phyloP scores from a whole-genome alignment of 2,113 vertebrate genomes.

The Myiozetetes cayanensis region DNA sequence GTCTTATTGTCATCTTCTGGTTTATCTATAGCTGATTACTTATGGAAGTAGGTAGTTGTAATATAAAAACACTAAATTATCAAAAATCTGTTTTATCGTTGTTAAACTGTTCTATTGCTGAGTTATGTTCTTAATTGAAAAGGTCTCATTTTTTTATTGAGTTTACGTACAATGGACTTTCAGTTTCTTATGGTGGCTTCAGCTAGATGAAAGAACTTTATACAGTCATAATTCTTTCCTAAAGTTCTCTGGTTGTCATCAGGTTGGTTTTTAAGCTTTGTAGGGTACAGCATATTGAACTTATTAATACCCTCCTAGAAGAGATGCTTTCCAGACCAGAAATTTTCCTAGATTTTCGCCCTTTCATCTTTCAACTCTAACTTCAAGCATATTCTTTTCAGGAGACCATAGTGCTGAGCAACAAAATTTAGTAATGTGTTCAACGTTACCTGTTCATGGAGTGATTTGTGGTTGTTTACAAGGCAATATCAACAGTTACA shows the following conservation, averaged over 20 bases:
- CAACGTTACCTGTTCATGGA: background rate
- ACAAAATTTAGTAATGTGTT: background rate
- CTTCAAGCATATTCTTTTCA: background rate
- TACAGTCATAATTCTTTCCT: background rate
- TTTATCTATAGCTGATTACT: background rate
- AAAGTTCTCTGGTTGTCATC: background rate
- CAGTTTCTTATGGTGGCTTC: background rate
- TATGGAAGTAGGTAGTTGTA: background rate
- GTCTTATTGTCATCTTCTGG: background rate
- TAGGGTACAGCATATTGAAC: background rate
- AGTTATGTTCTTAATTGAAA: background rate
- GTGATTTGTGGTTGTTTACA: background rate
- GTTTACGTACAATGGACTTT: background rate
- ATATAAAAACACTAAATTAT: background rate
- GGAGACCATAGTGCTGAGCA: background rate
- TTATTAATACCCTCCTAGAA: background rate
- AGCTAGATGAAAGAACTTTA: background rate
- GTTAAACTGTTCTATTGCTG: background rate
- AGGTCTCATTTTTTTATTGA: background rate
- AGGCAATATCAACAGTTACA: background rate
- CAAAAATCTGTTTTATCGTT: background rate
- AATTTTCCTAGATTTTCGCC: background rate
- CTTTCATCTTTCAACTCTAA: background rate
- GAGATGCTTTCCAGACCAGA: background rate
- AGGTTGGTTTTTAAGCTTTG: background rate